Percentiles rank a stretch among this genome's conserved stretches.
These are phyloP conservation scores for Crocallis elinguaria DNA, from an alignment of 2,888 invertebrate genomes.

Conservation along the genomic window DNA sequence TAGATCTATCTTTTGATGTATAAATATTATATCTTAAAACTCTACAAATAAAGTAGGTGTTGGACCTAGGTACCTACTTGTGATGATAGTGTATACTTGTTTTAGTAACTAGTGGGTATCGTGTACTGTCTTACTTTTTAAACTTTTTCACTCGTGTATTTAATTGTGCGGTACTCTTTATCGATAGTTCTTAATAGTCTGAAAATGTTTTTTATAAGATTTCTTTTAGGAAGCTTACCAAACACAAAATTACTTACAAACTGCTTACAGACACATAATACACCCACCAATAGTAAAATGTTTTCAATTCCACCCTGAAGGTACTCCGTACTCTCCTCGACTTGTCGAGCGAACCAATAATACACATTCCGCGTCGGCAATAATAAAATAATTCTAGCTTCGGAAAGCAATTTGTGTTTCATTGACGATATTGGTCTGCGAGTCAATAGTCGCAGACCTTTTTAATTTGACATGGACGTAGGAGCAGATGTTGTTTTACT, in stretches of 20 bases:
- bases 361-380: slow-evolving; percentile 38
- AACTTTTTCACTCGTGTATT: no score
- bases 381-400: slow-evolving; percentile 41
- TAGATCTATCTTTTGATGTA: no score
- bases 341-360: slow-evolving; percentile 35
- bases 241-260: neutral
- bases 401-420: slow-evolving; percentile 40
- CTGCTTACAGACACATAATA: slow-evolving; percentile 2
- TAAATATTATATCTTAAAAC: no score
- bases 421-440: slow-evolving; percentile 34
- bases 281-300: slow-evolving; percentile 11
- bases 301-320: slow-evolving; percentile 19
- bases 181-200: no score
- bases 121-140: no score
- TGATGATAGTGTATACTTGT: no score
- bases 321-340: slow-evolving; percentile 15
- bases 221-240: neutral
- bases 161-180: no score
- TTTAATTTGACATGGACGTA: slow-evolving; percentile 29
- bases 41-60: no score
- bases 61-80: no score
- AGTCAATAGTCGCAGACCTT: slow-evolving; percentile 25
- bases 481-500: slow-evolving; percentile 8
- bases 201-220: no score
- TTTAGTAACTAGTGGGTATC: no score